These are phyloP conservation scores for Actinia tenebrosa DNA, from an alignment of 64 coral and sea anemone species.

Conservation along the genomic window DNA sequence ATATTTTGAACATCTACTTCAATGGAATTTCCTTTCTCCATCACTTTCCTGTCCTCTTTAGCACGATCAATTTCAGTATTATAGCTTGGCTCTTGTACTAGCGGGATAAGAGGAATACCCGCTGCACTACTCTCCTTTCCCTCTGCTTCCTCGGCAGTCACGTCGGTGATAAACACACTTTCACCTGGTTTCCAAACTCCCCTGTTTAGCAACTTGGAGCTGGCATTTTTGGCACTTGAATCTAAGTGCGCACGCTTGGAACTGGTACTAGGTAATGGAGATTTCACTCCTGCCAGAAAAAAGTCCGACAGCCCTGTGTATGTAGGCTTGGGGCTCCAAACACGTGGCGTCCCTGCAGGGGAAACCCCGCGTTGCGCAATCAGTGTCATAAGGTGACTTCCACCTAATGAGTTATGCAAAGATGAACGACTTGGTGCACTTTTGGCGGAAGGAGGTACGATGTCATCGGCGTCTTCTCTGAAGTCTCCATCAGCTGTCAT, in stretches of 20 bases:
- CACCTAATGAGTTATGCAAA: background rate
- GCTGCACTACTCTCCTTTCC: background rate
- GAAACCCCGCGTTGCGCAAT: constrained; percentile 18
- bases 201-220: constrained; percentile 34
- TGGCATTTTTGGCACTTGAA: constrained; percentile 15
- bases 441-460: background rate
- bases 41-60: background rate
- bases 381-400: background rate
- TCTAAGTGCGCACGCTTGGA: background rate
- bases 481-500: constrained; percentile 69
- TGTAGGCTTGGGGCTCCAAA: constrained; percentile 66
- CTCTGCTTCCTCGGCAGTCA: background rate
- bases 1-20: constrained; percentile 18
- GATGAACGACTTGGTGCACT: constrained; percentile 16
- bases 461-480: constrained; percentile 50
- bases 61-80: background rate
- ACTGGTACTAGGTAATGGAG: background rate
- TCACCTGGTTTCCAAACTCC: constrained; percentile 82
- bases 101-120: constrained; percentile 44
- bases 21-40: constrained; percentile 9
- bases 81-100: constrained; percentile 33
- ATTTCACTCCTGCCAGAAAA: constrained; percentile 75
- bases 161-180: constrained; percentile 44
- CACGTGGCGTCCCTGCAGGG: constrained; percentile 1
- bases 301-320: constrained; percentile 75